A percentile compares a stretch with the other conserved stretches of the same genome.
These are phyloP conservation scores for Stichopus chloronotus DNA, from an alignment of 35 echinoderm and acorn worm genomes.

Conservation along the genomic window DNA sequence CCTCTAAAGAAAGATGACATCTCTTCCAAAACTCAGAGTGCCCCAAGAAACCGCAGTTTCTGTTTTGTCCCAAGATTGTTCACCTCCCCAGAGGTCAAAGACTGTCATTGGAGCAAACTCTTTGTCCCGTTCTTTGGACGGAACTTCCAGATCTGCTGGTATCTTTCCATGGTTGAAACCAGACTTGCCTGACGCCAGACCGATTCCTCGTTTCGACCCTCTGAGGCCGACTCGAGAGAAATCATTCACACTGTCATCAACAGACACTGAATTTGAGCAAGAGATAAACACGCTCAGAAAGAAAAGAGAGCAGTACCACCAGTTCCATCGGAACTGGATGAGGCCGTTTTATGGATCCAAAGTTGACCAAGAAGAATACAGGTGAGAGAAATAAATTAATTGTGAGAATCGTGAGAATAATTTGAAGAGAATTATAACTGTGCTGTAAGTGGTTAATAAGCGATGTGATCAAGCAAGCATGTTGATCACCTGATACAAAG, in stretches of 20 bases:
- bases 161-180: conserved; percentile 34
- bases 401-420: no score
- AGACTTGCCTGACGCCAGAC: conserved; percentile 11
- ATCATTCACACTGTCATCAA: conserved; percentile 29
- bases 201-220: conserved; percentile 1
- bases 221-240: conserved; percentile 28
- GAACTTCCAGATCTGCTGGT: not conserved
- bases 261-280: conserved; percentile 21
- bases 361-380: conserved; percentile 53
- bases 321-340: conserved; percentile 54
- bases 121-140: not conserved
- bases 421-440: not conserved
- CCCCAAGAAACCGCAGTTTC: conserved; percentile 14
- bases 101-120: not conserved
- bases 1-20: conserved; percentile 20
- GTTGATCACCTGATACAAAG: no score
- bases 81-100: not conserved
- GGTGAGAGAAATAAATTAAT: not conserved
- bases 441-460: not conserved
- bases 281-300: not conserved
- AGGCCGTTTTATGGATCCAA: conserved; percentile 55
- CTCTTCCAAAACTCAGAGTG: conserved; percentile 27
- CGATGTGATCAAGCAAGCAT: not conserved
- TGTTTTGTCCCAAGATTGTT: conserved; percentile 26
- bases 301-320: conserved; percentile 53